A percentile compares a stretch with the other conserved stretches of the same genome.
These are phyloP conservation scores for Verasper variegatus DNA, from an alignment of 2,113 vertebrate genomes.

Conservation along the genomic window DNA sequence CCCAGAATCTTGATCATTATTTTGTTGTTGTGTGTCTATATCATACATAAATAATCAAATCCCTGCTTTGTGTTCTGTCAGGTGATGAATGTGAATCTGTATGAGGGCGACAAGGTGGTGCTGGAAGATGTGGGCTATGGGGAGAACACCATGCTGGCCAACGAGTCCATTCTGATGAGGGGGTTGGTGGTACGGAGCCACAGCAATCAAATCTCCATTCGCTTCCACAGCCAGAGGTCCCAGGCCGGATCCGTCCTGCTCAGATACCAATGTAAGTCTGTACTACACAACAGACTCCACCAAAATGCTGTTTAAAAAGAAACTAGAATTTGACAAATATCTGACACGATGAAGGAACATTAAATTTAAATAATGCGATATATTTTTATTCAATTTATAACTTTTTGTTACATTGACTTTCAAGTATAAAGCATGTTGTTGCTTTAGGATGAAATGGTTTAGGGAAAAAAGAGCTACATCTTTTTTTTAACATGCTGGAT, in stretches of 20 bases:
- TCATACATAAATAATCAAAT: neutral
- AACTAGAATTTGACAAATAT: no score
- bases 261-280: constrained; percentile 88
- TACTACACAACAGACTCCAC: neutral
- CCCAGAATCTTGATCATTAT: neutral
- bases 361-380: no score
- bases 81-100: constrained; percentile 93
- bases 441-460: no score
- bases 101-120: constrained; percentile 86
- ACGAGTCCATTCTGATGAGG: constrained; percentile 91
- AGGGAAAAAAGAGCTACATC: no score
- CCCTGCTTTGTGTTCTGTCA: constrained; percentile 56
- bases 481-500: no score
- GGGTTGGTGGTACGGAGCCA: constrained; percentile 93
- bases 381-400: no score
- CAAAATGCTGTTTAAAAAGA: neutral
- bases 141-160: constrained; percentile 89
- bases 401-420: no score
- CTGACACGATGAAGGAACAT: no score
- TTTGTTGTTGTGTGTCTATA: neutral
- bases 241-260: constrained; percentile 86
- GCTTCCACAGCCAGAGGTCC: constrained; percentile 85
- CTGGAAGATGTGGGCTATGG: constrained; percentile 87
- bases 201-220: constrained; percentile 90
- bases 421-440: no score